phyloP scores from a whole-genome alignment of 2,888 invertebrate species.

The Parapristionchus giblindavisi region DNA sequence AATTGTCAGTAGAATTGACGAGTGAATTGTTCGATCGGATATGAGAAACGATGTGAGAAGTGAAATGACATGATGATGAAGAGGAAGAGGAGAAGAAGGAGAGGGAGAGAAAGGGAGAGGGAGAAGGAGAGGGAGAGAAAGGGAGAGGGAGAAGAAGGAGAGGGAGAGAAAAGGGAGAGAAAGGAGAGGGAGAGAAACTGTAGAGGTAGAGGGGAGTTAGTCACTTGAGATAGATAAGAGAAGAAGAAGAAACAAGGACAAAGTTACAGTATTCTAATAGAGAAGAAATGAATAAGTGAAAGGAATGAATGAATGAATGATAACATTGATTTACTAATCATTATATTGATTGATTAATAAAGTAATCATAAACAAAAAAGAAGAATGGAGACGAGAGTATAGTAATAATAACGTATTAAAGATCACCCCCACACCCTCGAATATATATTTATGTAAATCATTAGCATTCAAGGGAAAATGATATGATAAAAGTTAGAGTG shows the following conservation, averaged over 20 bases:
- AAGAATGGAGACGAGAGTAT: no score
- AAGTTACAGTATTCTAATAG: neutral
- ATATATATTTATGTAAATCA: no score
- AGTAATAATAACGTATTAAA: no score
- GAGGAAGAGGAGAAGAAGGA: neutral
- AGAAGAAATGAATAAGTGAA: no score
- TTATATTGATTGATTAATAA: no score
- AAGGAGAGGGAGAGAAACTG: constrained; percentile 14
- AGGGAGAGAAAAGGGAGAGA: constrained; percentile 5
- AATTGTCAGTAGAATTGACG: constrained; percentile 9
- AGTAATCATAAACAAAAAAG: no score
- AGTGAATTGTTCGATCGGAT: neutral
- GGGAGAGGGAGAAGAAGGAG: constrained; percentile 8
- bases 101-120: neutral
- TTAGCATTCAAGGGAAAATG: no score
- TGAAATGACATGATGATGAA: constrained; percentile 2
- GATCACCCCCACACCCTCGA: no score
- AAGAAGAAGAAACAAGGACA: neutral
- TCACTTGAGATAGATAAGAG: neutral
- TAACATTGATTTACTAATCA: no score
- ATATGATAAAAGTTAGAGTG: no score
- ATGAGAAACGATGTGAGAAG: constrained; percentile 8
- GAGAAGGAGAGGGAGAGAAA: constrained; percentile 18
- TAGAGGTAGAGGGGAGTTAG: neutral
- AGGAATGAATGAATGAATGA: no score